Conservation (phyloP, 2,888 invertebrate genomes). For the Diadromus collaris region DNA sequence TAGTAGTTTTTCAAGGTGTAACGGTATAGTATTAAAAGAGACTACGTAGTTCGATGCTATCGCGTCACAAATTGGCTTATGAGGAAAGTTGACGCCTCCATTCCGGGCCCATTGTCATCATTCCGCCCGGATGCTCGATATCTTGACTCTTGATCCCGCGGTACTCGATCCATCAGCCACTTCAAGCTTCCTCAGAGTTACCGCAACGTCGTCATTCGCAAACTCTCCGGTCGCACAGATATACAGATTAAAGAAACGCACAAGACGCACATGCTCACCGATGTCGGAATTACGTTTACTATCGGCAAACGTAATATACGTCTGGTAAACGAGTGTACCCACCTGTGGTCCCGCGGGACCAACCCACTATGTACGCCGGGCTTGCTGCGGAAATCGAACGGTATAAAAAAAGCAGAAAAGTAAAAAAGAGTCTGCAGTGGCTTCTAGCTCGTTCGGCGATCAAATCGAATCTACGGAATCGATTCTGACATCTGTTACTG, state of each 20-base stretch:
- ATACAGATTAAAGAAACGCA: slow-evolving; percentile 32
- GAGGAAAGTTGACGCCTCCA: neutral
- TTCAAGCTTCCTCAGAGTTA: slow-evolving; percentile 4
- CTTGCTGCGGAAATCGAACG: slow-evolving; percentile 26
- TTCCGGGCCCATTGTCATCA: neutral
- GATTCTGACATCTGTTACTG: slow-evolving; percentile 28
- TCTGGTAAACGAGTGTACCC: slow-evolving; percentile 55
- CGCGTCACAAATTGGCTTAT: neutral
- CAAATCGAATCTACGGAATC: slow-evolving; percentile 34
- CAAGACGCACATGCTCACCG: slow-evolving; percentile 11
- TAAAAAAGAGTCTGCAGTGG: neutral
- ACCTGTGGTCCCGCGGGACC: slow-evolving; percentile 47
- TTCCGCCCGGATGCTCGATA: neutral
- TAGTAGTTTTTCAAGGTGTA: neutral
- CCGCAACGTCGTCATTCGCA: slow-evolving; percentile 6
- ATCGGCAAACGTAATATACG: slow-evolving; percentile 56
- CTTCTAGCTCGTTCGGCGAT: neutral
- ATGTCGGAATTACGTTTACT: slow-evolving; percentile 47
- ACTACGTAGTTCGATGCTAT: neutral
- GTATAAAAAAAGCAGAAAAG: slow-evolving; percentile 23
- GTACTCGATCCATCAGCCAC: neutral
- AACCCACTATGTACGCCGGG: slow-evolving; percentile 15
- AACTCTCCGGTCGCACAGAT: neutral
- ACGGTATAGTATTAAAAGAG: neutral
- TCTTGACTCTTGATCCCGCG: neutral